A percentile compares a stretch with the other conserved stretches of the same genome.
These are phyloP conservation scores for Litoditis marina DNA, from an alignment of 2,888 invertebrate genomes.

Conservation along the genomic window DNA sequence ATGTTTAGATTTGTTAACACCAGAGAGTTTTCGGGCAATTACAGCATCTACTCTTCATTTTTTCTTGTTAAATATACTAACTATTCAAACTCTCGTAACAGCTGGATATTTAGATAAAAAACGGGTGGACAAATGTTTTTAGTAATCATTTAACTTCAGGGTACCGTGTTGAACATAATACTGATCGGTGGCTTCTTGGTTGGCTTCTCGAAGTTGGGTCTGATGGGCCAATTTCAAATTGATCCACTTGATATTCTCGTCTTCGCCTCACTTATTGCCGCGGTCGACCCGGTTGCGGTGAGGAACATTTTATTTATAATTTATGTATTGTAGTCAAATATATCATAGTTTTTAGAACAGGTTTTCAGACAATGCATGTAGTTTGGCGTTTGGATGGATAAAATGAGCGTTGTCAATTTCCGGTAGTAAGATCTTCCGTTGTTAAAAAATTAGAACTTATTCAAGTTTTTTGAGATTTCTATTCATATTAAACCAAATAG, in stretches of 20 bases:
- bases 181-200: conserved; percentile 51
- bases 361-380: too few species aligned
- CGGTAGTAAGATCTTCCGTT: too few species aligned
- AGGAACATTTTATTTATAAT: conserved; percentile 39
- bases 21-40: too few species aligned
- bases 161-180: conserved; percentile 62
- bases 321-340: too few species aligned
- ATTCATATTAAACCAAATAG: background rate
- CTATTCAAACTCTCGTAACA: too few species aligned
- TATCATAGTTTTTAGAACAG: background rate
- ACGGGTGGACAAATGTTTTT: too few species aligned
- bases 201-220: conserved; percentile 33
- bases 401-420: too few species aligned
- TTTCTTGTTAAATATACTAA: too few species aligned
- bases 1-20: too few species aligned
- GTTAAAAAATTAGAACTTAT: background rate
- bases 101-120: too few species aligned
- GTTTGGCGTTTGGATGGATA: too few species aligned
- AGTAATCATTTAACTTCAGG: conserved; percentile 41
- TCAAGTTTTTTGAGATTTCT: background rate
- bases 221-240: conserved; percentile 53
- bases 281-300: conserved; percentile 69
- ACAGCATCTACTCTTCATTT: too few species aligned
- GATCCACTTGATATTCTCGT: conserved; percentile 62
- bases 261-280: conserved; percentile 67